Conservation (phyloP, 1,140 invertebrate species). For the Calosoma granatense region DNA sequence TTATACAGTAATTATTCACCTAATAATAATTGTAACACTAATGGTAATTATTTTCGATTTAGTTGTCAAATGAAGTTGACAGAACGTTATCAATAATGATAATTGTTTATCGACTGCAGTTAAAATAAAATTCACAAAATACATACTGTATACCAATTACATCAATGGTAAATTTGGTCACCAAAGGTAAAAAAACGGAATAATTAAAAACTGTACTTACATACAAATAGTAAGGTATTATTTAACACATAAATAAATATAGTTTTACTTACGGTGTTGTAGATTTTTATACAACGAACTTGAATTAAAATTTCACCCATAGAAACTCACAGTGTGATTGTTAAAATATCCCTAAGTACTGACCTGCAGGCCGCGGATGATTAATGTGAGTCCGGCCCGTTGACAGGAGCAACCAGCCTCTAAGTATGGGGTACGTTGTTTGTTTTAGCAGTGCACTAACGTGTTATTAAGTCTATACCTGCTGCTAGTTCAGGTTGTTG, state of each 20-base stretch:
- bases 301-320: background rate
- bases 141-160: too few relatives aligned
- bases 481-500: too few relatives aligned
- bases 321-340: background rate
- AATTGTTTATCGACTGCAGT: too few relatives aligned
- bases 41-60: too few relatives aligned
- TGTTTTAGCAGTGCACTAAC: background rate
- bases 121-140: too few relatives aligned
- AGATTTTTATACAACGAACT: background rate
- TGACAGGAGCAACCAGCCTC: background rate
- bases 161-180: background rate
- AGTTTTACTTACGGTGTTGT: background rate
- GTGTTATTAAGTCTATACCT: background rate
- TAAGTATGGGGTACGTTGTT: background rate
- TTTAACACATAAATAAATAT: background rate
- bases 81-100: too few relatives aligned
- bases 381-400: background rate
- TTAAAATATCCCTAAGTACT: background rate
- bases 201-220: background rate
- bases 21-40: too few relatives aligned
- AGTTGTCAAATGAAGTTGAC: too few relatives aligned
- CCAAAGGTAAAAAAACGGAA: background rate
- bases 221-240: background rate
- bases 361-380: background rate
- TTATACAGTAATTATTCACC: too few relatives aligned